Conservation (phyloP, 2,113 vertebrate genomes). For the Toxotes jaculatrix region DNA sequence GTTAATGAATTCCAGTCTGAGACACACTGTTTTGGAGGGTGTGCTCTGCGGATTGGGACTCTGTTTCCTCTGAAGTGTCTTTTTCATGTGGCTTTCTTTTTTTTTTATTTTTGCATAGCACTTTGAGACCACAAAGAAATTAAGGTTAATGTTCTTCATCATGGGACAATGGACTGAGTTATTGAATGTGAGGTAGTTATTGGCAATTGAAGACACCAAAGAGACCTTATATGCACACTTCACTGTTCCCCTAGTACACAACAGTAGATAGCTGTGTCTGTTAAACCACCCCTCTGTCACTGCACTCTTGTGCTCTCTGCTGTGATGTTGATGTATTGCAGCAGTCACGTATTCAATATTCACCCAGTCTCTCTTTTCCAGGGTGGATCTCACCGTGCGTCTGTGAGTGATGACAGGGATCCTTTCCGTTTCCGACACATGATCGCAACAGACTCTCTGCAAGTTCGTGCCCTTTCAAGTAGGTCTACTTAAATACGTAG, state of each 20-base stretch:
- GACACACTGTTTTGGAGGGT: neutral
- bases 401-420: constrained; percentile 92
- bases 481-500: constrained; percentile 32
- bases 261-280: neutral
- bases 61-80: constrained; percentile 18
- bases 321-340: constrained; percentile 51
- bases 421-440: constrained; percentile 96
- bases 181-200: neutral
- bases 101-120: neutral
- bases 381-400: constrained; percentile 91
- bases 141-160: constrained; percentile 11
- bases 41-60: neutral
- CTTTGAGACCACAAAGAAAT: constrained; percentile 15
- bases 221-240: neutral
- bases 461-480: constrained; percentile 90
- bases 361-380: constrained; percentile 62
- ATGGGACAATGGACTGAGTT: constrained; percentile 2
- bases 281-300: neutral
- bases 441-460: constrained; percentile 94
- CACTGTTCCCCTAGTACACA: neutral
- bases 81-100: neutral
- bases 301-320: constrained; percentile 59
- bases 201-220: neutral
- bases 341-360: neutral
- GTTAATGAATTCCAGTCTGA: constrained; percentile 14